Evolutionary conservation across 2,113 vertebrate species (phyloP).

Genomic region (Mirounga angustirostris): DNA sequence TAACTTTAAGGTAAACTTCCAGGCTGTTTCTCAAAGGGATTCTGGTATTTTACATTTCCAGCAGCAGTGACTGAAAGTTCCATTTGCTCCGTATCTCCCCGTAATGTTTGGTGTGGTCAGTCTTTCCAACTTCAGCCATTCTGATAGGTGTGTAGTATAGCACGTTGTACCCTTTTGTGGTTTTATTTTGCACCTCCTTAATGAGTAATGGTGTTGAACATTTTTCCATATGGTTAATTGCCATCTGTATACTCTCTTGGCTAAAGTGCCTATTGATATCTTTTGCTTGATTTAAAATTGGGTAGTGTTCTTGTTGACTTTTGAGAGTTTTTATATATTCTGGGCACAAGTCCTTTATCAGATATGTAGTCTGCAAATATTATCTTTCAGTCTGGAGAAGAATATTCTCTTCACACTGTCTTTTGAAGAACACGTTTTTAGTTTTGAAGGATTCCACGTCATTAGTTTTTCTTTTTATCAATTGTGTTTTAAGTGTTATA

Average conservation of each 20-base stretch:
- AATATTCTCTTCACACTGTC: neutral
- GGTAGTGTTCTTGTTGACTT: neutral
- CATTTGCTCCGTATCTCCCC: neutral
- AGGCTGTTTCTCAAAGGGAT: neutral
- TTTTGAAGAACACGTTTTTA: neutral
- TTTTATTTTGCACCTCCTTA: neutral
- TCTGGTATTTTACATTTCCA: neutral
- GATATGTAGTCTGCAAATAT: neutral
- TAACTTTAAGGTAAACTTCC: neutral
- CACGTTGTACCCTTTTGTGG: neutral
- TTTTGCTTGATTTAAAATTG: slow-evolving; percentile 19
- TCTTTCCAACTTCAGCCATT: neutral
- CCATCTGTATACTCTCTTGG: neutral
- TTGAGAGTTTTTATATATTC: neutral
- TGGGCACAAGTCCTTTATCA: neutral
- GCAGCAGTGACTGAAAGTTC: neutral
- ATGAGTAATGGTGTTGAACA: neutral
- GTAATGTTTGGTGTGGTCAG: neutral
- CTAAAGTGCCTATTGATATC: neutral
- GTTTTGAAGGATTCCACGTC: neutral
- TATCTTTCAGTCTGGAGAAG: neutral
- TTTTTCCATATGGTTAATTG: neutral
- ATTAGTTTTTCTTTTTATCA: neutral
- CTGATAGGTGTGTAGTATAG: neutral
- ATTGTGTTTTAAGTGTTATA: neutral